phyloP scores from a whole-genome alignment of 2,113 vertebrate genomes.

The Pangasianodon hypophthalmus region DNA sequence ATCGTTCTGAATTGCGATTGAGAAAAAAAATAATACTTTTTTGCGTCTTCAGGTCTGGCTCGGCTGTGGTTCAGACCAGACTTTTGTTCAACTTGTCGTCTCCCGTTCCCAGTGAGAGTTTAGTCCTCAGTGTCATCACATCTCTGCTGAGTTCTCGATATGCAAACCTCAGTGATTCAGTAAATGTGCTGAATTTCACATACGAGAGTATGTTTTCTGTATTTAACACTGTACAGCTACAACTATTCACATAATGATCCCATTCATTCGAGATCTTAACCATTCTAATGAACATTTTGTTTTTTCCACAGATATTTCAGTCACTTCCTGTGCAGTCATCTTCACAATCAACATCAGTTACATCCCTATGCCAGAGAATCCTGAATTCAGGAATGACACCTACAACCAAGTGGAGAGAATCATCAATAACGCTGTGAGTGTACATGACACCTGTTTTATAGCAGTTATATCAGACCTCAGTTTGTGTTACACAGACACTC shows the following conservation, averaged over 20 bases:
- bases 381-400: not conserved
- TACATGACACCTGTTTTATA: not conserved
- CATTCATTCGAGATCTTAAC: rapidly evolving
- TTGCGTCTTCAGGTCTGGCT: not conserved
- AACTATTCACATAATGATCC: too few relatives aligned
- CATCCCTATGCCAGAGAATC: not conserved
- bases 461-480: too few relatives aligned
- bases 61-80: conserved; percentile 5
- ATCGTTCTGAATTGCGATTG: not conserved
- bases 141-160: not conserved
- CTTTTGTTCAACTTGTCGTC: conserved; percentile 23
- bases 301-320: not conserved
- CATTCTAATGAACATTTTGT: not conserved
- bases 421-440: not conserved
- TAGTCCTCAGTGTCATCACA: not conserved
- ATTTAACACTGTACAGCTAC: not conserved
- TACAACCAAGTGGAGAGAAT: not conserved
- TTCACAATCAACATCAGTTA: conserved; percentile 4
- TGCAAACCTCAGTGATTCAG: conserved; percentile 22
- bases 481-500: too few relatives aligned
- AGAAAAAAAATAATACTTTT: not conserved
- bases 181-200: conserved; percentile 19
- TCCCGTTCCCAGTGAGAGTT: conserved; percentile 8
- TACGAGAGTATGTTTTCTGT: conserved; percentile 30
- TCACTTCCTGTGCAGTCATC: not conserved